Evolutionary conservation across 1,140 invertebrate genomes (phyloP), one percentile per base, ranked within the genome.

Genomic region (Bombus breviceps): DNA sequence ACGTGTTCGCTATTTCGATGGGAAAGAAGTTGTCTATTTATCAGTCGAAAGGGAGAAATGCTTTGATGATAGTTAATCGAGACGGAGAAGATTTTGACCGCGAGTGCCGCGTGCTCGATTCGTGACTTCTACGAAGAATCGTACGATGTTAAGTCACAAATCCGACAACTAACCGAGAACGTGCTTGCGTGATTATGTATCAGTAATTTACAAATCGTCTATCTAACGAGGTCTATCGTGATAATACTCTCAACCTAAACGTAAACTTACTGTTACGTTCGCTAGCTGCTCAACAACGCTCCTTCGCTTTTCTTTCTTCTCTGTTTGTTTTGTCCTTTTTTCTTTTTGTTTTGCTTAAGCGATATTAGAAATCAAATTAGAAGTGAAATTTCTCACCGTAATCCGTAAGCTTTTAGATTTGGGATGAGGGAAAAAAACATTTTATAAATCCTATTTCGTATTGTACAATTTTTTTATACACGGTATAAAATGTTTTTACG

Each of bases 111-210:
- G 83, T 85, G 83, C 28, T 80, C 57, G 68, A 47, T 73, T 80
- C 83, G 64, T 85, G 77, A 85, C 37, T 72, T 80, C 53, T 62
- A 22, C 25, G 59, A 57, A 53, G 47, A 25, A 85, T 62, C 68
- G 47, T 73, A 39, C 18, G 83, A 85, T 80, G 72, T 71, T 43
- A 10, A 39, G n/a, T 32, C 57, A 64, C 77, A 41, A 85, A 73
- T 80, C 18, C 77, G 41, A 39, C 15, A 62, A 64, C 25, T 59
- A 18, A 9, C 25, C 2, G 28, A 22, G 39, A 47, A 71, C 75
- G 41, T 59, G 68, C 4, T 32, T 32, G 8, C 8, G 18, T 4
- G 32, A 32, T 80, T 85, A 73, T 53, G 0, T 53, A 53, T 73
- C 83, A 39, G 43, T 3, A 41, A 18, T 28, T 28, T 28, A 62